Evolutionary conservation across 2,113 vertebrate species (phyloP), one percentile per base, ranked within the genome.

Genomic region (Meriones unguiculatus): DNA sequence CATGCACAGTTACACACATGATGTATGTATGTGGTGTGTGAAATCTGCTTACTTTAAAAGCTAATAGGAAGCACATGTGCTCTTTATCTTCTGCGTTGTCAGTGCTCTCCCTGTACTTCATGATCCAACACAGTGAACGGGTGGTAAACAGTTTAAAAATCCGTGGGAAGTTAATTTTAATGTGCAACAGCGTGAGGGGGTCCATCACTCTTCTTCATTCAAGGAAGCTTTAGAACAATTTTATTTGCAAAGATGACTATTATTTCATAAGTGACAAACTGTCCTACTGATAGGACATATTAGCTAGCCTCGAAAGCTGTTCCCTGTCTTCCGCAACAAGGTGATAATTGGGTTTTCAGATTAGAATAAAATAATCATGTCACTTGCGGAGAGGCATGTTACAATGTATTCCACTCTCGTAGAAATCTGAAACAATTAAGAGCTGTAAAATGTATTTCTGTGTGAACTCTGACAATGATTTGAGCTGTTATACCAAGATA

Each of bases 281-380:
- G 98, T 99, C 99, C 99, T 98, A 99, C 99, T 99, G 98, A 98
- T 99, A 99, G 99, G 99, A 99, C 99, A 99, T 99, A 99, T 99
- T 99, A 99, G 99, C 99, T 99, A 98, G 97, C 97, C 98, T 99
- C 98, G 99, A 99, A 99, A 99, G 98, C 99, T 99, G 98, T 99
- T 99, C 99, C 99, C 99, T 98, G 96, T 98, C 97, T 97, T 98
- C 94, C 93, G 96, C 98, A 99, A 99, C 99, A 99, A 99, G 99
- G 99, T 99, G 99, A 99, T 99, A 99, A 99, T 99, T 99, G 99
- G 99, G 98, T 99, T 99, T 98, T 98, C 99, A 99, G 99, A 99
- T 99, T 99, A 99, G 99, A 99, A 99, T 99, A 98, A 99, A 99
- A 98, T 99, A 99, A 99, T 99, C 98, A 99, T 99, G 98, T 98